A percentile compares a stretch with the other conserved stretches of the same genome.
Evolutionary conservation across 2,888 invertebrate species (phyloP).

Genomic region (Agrotis puta): DNA sequence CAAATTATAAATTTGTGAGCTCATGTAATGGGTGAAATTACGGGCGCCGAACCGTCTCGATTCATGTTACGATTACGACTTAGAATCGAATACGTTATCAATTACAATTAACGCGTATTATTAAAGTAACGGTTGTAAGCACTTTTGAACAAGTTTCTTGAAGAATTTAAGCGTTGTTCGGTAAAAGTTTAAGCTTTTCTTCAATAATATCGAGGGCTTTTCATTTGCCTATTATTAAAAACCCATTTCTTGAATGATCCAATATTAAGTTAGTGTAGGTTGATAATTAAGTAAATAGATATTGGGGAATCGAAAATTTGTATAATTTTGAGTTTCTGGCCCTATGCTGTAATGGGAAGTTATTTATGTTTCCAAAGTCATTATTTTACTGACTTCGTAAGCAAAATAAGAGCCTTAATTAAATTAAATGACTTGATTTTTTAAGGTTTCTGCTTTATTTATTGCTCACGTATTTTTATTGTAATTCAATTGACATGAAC

Average conservation of each 20-base stretch:
- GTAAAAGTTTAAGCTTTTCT: slow-evolving; percentile 82
- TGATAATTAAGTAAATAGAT: slow-evolving; percentile 68
- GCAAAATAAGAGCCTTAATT: slow-evolving; percentile 19
- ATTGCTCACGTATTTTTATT: slow-evolving; percentile 32
- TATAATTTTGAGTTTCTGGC: slow-evolving; percentile 52
- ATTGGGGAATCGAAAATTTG: slow-evolving; percentile 53
- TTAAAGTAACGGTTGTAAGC: slow-evolving; percentile 83
- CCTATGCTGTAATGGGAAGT: slow-evolving; percentile 31
- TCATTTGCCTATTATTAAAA: slow-evolving; percentile 85
- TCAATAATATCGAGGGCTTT: slow-evolving; percentile 80
- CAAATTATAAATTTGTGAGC: slow-evolving; percentile 82
- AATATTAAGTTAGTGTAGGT: slow-evolving; percentile 70
- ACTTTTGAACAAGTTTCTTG: slow-evolving; percentile 82
- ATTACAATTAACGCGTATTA: slow-evolving; percentile 85
- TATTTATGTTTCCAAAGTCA: slow-evolving; percentile 22
- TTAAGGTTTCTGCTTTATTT: slow-evolving; percentile 46
- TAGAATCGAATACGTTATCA: slow-evolving; percentile 83
- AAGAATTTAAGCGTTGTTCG: slow-evolving; percentile 80
- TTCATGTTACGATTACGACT: slow-evolving; percentile 84
- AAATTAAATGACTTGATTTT: slow-evolving; percentile 31
- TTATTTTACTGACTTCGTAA: slow-evolving; percentile 4
- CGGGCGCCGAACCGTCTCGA: slow-evolving; percentile 82
- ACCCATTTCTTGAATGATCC: slow-evolving; percentile 78
- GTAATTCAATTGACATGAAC: slow-evolving; percentile 40
- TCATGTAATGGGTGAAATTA: slow-evolving; percentile 85